Conservation (phyloP, 2,888 invertebrate species). For the Zhuqinia jingwanae region DNA sequence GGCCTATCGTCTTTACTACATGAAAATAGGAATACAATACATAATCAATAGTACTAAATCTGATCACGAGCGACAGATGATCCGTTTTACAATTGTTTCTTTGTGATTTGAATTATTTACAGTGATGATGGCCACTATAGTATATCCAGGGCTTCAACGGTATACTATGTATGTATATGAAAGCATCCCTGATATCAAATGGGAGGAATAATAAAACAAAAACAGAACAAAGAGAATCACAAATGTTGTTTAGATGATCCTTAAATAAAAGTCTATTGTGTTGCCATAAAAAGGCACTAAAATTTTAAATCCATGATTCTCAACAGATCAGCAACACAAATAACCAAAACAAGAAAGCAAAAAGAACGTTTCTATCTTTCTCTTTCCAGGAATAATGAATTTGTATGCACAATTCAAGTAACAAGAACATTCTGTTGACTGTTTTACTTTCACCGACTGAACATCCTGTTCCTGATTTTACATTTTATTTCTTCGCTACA, state of each 20-base stretch:
- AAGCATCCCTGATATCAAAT: too few species aligned
- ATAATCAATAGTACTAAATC: constrained; percentile 2
- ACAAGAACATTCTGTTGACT: constrained; percentile 38
- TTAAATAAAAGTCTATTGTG: constrained; percentile 34
- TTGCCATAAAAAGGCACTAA: constrained; percentile 33
- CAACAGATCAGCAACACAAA: not conserved
- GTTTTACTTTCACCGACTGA: constrained; percentile 1
- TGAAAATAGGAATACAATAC: too few species aligned
- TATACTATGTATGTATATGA: too few species aligned
- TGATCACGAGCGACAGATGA: not conserved
- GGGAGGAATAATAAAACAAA: not conserved
- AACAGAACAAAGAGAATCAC: not conserved
- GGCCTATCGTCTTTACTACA: too few species aligned
- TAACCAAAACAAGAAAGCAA: not conserved
- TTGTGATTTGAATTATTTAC: constrained; percentile 10
- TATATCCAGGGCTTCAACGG: too few species aligned
- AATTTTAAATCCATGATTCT: constrained; percentile 19
- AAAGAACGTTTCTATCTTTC: not conserved
- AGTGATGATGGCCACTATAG: constrained; percentile 21
- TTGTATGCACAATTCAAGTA: not conserved
- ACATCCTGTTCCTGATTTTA: not conserved
- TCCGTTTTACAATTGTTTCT: not conserved
- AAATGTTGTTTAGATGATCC: constrained; percentile 26
- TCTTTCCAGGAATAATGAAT: not conserved
- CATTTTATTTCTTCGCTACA: not conserved